Conservation (phyloP, 1,140 invertebrate species). For the Bombus affinis region DNA sequence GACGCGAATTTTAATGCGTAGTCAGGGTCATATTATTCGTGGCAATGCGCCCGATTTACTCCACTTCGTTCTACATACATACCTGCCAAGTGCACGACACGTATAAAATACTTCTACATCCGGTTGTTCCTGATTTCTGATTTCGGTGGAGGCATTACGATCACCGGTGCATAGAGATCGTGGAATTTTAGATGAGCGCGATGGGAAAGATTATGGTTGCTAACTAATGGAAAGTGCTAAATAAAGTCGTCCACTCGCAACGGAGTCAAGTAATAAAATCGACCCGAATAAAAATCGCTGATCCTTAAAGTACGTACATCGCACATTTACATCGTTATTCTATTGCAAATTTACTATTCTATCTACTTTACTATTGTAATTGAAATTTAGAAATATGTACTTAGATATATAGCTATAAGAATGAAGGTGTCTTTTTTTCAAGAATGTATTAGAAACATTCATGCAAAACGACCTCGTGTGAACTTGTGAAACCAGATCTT, state of each 20-base stretch:
- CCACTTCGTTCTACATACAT: constrained; percentile 58
- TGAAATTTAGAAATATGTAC: too few relatives aligned
- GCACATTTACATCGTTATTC: background rate
- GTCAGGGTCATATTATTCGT: constrained; percentile 47
- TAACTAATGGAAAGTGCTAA: constrained; percentile 37
- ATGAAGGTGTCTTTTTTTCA: too few relatives aligned
- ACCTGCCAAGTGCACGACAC: constrained; percentile 56
- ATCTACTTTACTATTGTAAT: too few relatives aligned
- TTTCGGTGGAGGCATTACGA: constrained; percentile 50
- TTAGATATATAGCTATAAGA: too few relatives aligned
- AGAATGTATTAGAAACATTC: too few relatives aligned
- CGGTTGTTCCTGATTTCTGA: constrained; percentile 59
- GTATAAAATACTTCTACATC: constrained; percentile 58
- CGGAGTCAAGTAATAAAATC: constrained; percentile 12
- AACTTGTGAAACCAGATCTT: too few relatives aligned
- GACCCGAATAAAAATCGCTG: background rate
- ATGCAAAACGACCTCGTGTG: too few relatives aligned
- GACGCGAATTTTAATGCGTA: constrained; percentile 27
- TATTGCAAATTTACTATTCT: background rate
- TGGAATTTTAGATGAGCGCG: constrained; percentile 35
- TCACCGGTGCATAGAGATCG: constrained; percentile 49
- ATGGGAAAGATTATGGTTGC: constrained; percentile 26
- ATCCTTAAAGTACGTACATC: background rate
- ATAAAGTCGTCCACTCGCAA: constrained; percentile 34
- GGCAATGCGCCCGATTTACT: constrained; percentile 55